These are phyloP conservation scores for Cephus cinctus DNA, from an alignment of 1,140 invertebrate genomes.

Conservation along the genomic window DNA sequence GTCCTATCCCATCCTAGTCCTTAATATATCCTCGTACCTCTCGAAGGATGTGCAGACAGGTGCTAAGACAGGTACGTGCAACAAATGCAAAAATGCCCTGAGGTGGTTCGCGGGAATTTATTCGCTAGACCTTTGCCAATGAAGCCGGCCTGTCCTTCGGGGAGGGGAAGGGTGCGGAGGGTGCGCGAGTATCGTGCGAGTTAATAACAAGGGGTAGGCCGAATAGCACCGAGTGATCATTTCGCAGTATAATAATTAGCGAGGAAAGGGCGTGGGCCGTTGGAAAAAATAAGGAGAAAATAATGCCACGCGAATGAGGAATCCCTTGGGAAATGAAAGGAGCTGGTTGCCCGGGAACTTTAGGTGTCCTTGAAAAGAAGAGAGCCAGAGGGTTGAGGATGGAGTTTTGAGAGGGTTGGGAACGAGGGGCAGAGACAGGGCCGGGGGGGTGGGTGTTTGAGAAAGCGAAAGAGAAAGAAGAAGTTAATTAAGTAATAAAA, in stretches of 20 bases:
- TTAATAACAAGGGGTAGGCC: not conserved
- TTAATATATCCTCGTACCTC: no score
- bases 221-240: constrained; percentile 40
- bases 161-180: constrained; percentile 39
- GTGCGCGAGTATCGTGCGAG: not conserved
- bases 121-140: no score
- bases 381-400: constrained; percentile 7
- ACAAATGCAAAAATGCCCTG: no score
- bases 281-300: constrained; percentile 54
- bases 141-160: no score
- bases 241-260: constrained; percentile 53
- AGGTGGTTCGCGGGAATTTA: no score
- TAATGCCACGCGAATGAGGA: constrained; percentile 51
- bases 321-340: no score
- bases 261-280: constrained; percentile 46
- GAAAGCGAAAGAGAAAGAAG: constrained; percentile 15
- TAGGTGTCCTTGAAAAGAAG: no score
- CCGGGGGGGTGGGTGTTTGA: no score
- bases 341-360: no score
- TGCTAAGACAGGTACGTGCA: no score
- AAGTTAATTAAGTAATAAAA: constrained; percentile 55
- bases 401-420: not conserved
- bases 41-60: no score
- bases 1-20: no score
- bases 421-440: not conserved